A percentile compares a stretch with the other conserved stretches of the same genome.
Evolutionary conservation across 2,888 invertebrate species (phyloP).

Genomic region (Drosophila conformis): DNA sequence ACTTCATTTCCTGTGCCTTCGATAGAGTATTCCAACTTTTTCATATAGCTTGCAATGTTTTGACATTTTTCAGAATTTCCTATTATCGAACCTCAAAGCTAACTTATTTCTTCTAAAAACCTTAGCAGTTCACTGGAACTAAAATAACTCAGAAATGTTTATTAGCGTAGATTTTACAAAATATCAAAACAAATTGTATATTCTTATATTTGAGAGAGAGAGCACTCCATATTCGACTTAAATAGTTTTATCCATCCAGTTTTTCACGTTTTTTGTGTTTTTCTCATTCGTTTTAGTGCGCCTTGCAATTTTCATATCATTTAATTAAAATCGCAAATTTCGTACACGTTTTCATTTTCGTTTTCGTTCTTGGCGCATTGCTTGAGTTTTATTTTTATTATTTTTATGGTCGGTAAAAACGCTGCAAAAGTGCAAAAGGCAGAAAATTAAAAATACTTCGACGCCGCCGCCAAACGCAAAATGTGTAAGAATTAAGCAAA

Average conservation of each 20-base stretch:
- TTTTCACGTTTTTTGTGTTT: slow-evolving; percentile 40
- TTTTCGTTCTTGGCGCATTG: slow-evolving; percentile 57
- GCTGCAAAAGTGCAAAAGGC: slow-evolving; percentile 74
- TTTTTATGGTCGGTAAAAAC: slow-evolving; percentile 71
- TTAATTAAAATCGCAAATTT: slow-evolving; percentile 81
- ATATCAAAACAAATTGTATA: background rate
- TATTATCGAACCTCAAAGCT: background rate
- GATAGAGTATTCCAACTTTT: slow-evolving; percentile 17
- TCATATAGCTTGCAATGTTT: background rate
- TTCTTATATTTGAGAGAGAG: background rate
- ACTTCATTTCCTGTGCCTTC: slow-evolving; percentile 47
- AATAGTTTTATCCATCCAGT: slow-evolving; percentile 1
- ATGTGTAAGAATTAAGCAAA: slow-evolving; percentile 41
- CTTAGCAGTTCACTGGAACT: background rate
- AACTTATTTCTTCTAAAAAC: background rate
- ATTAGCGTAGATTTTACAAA: background rate
- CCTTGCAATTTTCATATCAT: slow-evolving; percentile 79
- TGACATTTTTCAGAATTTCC: background rate
- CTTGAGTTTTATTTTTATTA: slow-evolving; percentile 66
- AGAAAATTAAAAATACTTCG: slow-evolving; percentile 80
- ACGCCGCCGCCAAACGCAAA: slow-evolving; percentile 47
- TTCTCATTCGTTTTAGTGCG: slow-evolving; percentile 41
- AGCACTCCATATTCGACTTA: slow-evolving; percentile 15
- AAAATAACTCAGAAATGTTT: background rate
- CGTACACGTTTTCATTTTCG: slow-evolving; percentile 80